Base-by-base conservation (phyloP, 1,140 invertebrate species). In the Zaprionus camerounensis region DNA sequence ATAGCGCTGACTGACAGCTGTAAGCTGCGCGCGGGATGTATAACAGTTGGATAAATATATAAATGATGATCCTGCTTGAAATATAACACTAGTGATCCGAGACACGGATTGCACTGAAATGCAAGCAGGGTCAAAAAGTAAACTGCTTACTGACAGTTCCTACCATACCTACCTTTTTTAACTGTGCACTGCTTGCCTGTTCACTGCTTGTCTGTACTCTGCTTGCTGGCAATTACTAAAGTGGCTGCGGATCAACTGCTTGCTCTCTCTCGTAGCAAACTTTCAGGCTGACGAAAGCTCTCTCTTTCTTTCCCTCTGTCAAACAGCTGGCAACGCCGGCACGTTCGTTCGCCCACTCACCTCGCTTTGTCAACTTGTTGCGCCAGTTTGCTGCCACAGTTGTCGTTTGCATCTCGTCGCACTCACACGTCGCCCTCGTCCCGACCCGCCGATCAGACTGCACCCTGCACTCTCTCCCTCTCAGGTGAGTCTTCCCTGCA, bases 331-430 rank as follows among this genome's bases (percentile, higher is more conserved):
- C 76, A 80, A 72, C 68, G 20, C 5, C 41, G 7, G n/a, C 41
- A 44, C 41, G n/a, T 7, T 68, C 71, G 67, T 4, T 20, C 31
- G 28, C 38, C 26, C 24, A 66, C 34, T 65, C 53, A 28, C 63
- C 5, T 41, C 38, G 24, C 66, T 72, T 46, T 46, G 7, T n/a
- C 64, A 85, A 86, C 82, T 86, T 87, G 83, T 85, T 82, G 80
- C 76, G 80, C 82, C 82, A 75, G 83, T 86, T 86, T 87, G 41
- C 49, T 69, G 6, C 6, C 86, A 69, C 46, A 81, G 64, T 78
- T 69, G 36, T 69, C 53, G 49, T 6, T 38, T 62, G 38, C 66
- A 56, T 53, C 64, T 82, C 76, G 69, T 65, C 17, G 44, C 58
- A 67, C 34, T 49, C 66, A 66, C 59, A 86, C 76, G 80, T 76